Base-by-base conservation (phyloP, 2,888 invertebrate species). In the Ochropleura leucogaster region DNA sequence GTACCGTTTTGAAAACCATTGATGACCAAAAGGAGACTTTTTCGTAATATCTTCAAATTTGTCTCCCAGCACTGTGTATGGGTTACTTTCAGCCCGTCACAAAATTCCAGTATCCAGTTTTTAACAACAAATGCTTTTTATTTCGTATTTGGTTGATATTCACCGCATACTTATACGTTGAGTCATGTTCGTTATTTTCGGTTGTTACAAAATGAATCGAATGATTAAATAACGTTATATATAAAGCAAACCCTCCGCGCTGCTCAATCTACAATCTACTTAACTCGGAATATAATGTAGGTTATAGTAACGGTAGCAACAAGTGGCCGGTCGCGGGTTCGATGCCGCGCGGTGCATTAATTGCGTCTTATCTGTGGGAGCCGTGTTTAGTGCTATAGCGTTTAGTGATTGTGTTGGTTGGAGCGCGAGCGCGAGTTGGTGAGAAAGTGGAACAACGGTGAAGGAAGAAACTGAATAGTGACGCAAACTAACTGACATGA, bases 231-330 rank as follows among this genome's bases (percentile, higher is more conserved):
- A 20, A 30, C 18, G 14, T 47, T 40, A 4, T 49, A 40, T 49
- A 70, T 46, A 42, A 44, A 79, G 10, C 16, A 40, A 66, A 0
- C 68, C 40, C 53, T 51, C 12, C 51, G 64, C 63, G 40, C 49
- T 10, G 46, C 53, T 12, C 65, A 7, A 67, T 46, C 69, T 46
- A 10, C 16, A 47, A 68, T 62, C n/a, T 40, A 49, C 42, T 47
- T 64, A 57, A 59, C 8, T 47, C 65, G 74, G 49, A 76, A 66
- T 62, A 51, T 63, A 69, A 75, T 81, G 65, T 83, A 71, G 85
- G 85, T 72, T 75, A 44, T 14, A 63, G 69, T 85, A 83, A 83
- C 85, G 85, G 83, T 77, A 77, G 74, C 73, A 68, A 77, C 77
- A 72, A 85, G 85, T 82, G 75, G 70, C 62, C 57, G 80, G 73